phyloP scores from a whole-genome alignment of 2,797 vertebrate genomes.

The Poecile montanus region DNA sequence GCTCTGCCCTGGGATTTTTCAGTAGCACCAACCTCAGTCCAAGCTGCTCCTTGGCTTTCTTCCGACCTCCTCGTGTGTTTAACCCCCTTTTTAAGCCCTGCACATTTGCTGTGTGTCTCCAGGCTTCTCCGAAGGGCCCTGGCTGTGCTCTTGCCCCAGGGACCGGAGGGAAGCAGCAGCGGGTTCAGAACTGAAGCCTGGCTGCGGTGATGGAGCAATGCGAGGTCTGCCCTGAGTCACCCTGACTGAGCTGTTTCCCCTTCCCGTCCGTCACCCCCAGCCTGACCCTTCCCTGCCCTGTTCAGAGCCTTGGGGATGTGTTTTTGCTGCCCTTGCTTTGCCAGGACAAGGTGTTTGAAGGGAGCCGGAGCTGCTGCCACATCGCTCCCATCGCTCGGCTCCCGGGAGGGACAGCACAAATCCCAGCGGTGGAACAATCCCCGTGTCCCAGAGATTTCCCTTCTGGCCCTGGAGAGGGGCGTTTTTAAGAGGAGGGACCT shows the following conservation, averaged over 20 bases:
- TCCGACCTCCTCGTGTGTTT: background rate
- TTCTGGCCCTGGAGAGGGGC: fast-evolving
- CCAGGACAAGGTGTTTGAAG: fast-evolving
- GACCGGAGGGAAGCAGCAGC: background rate
- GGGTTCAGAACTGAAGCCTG: background rate
- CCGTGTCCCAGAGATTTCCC: background rate
- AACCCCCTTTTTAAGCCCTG: background rate
- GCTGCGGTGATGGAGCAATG: background rate
- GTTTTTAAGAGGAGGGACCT: background rate
- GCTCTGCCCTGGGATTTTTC: background rate
- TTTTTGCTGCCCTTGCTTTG: background rate
- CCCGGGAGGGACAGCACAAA: fast-evolving
- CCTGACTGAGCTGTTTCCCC: background rate
- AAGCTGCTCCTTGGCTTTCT: background rate
- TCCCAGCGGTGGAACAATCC: background rate
- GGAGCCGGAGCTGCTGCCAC: background rate
- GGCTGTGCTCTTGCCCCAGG: background rate
- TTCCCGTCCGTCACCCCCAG: background rate
- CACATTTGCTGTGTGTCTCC: background rate
- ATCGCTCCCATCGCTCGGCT: background rate
- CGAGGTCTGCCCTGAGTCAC: background rate
- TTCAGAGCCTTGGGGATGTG: background rate
- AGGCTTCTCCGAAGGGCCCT: background rate
- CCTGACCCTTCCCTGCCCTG: background rate
- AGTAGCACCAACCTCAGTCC: background rate